Evolutionary conservation across 2,113 vertebrate species (phyloP), one percentile per base, ranked within the genome.

Genomic region (Clarias macrocephalus): DNA sequence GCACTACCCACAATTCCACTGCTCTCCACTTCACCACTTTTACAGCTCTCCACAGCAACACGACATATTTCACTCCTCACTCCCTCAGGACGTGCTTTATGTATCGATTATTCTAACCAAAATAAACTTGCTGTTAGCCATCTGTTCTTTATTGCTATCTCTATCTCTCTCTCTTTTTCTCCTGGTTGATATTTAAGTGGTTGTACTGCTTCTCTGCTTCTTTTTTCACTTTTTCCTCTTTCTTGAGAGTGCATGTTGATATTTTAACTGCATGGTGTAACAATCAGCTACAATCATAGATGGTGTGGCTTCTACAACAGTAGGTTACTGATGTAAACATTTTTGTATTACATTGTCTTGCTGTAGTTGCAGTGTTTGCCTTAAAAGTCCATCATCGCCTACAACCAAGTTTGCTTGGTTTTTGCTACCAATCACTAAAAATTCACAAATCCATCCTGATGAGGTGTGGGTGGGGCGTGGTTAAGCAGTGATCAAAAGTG

Each of bases 91-190:
- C 93, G 92, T 95, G 89, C 93, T 93, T 93, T 92, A 90, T 95
- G 94, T 96, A 94, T 94, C 91, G 93, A 92, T 95, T 94, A 95
- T 93, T 92, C 94, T 94, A 94, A 96, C 94, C 94, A 94, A 95
- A 96, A 96, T 96, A 96, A 96, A 95, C 93, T 93, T 95, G 94
- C 95, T 95, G 94, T 95, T 93, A 94, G 94, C 94, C 89, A 92
- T 95, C 94, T 91, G 92, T 92, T 94, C 90, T 88, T 93, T 87
- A 72, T 80, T 92, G 91, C 90, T 92, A 48, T 48, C 48, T 48
- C 48, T 48, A 48, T 48, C 48, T 8, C 48, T 48, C 48, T 48
- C 5, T 48, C 48, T 48, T 7, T 48, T 88, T 93, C 89, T 95
- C 92, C 89, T 95, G 92, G 93, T 93, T 95, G 87, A 87, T 75